Base-by-base conservation (phyloP, 2,888 invertebrate species). In the Ormyrus pomaceus region DNA sequence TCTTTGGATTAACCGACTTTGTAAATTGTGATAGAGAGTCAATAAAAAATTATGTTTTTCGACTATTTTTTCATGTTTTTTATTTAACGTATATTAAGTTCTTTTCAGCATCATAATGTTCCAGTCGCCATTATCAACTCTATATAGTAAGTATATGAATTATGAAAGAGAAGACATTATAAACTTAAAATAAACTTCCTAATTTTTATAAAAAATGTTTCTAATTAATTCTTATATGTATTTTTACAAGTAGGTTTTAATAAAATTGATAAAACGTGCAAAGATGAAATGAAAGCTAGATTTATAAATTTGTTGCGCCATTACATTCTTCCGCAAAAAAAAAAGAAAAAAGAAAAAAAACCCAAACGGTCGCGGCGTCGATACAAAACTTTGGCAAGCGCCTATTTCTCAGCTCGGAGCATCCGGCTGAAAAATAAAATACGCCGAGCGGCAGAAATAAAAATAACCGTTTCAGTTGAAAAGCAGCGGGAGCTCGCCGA, bases 401-500 rank as follows among this genome's bases (percentile, higher is more conserved):
- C 1, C 62, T 10, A 66, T 74, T 55, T 77, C 56, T 72, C 68
- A 76, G 51, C 56, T 19, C 6, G 69, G 62, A 56, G 55, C 50
- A 13, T 50, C n/a, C 56, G 59, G 9, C 69, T 13, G 19, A 79
- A 79, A 80, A 75, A 77, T 73, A 82, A 79, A 78, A 70, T 64
- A 74, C 66, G 71, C 74, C 74, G 19, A 55, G 34, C 48, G 77
- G 75, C 58, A 72, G 75, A 69, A 75, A 82, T 80, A 80, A 82
- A 80, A n/a, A 82, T 82, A 82, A 82, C 77, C 77, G 58, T 82
- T 82, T 66, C 53, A 46, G 69, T 56, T 19, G 79, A 77, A 70
- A 64, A 64, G 59, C 53, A 66, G 62, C 46, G 66, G 50, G 58
- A 19, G 19, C 19, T 19, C 19, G 19, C 19, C 19, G 61, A 48